Percentiles rank a stretch among this genome's conserved stretches.
Evolutionary conservation across 2,797 vertebrate genomes (phyloP).

Genomic region (Cynopterus sphinx): DNA sequence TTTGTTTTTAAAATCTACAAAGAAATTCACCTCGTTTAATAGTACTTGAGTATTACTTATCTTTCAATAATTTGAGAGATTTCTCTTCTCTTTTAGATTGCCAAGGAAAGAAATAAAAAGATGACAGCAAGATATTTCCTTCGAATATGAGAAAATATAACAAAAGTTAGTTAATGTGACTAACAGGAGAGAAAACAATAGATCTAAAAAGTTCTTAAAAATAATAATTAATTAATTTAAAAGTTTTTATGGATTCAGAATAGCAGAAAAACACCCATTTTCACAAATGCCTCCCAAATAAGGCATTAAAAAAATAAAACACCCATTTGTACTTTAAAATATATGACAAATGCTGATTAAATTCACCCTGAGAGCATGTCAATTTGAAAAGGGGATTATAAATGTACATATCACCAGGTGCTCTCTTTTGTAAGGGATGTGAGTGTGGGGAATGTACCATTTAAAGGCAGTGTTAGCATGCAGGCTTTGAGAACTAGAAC

Average conservation of each 20-base stretch:
- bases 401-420: slow-evolving; percentile 55
- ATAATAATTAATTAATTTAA: background rate
- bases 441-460: background rate
- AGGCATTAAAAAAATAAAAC: slow-evolving; percentile 76
- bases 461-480: slow-evolving; percentile 13
- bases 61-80: slow-evolving; percentile 4
- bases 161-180: background rate
- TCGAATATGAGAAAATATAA: background rate
- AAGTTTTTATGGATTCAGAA: slow-evolving; percentile 36
- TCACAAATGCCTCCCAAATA: slow-evolving; percentile 71
- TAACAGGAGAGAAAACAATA: background rate
- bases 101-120: slow-evolving; percentile 6
- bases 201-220: background rate
- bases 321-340: slow-evolving; percentile 67
- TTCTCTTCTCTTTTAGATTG: background rate
- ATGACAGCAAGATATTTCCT: background rate
- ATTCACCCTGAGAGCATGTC: slow-evolving; percentile 57
- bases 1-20: background rate
- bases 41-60: background rate
- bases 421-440: background rate
- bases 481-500: slow-evolving; percentile 37
- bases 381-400: slow-evolving; percentile 68
- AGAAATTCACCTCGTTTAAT: background rate
- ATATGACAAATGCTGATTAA: slow-evolving; percentile 75
- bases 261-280: slow-evolving; percentile 67